A percentile compares a stretch with the other conserved stretches of the same genome.
Evolutionary conservation across 2,888 invertebrate species (phyloP).

Genomic region (Ochropacha duplaris): DNA sequence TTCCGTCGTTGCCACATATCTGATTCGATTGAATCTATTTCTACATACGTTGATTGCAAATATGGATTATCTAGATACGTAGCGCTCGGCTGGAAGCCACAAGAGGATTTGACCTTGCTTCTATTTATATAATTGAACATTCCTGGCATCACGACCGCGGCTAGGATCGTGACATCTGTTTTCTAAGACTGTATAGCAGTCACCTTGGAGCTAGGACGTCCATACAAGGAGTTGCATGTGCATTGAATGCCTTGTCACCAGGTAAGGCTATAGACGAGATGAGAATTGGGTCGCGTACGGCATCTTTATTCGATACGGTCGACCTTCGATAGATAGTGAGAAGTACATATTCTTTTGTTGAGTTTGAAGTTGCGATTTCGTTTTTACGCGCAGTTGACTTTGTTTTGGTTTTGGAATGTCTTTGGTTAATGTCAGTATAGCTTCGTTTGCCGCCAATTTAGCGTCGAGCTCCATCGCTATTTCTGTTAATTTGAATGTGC

Average conservation of each 20-base stretch:
- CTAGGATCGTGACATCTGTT: conserved; percentile 50
- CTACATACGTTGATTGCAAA: conserved; percentile 11
- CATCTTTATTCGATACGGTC: conserved; percentile 12
- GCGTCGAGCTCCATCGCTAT: conserved; percentile 10
- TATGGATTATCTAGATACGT: conserved; percentile 31
- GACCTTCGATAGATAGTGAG: background rate
- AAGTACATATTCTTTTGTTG: background rate
- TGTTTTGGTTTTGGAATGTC: conserved; percentile 13
- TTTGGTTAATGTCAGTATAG: conserved; percentile 23
- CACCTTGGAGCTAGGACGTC: conserved; percentile 43
- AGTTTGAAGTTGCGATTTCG: background rate
- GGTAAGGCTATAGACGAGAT: conserved; percentile 23
- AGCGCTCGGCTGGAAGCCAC: conserved; percentile 32
- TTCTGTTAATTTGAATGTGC: conserved; percentile 14
- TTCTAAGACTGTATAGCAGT: conserved; percentile 27
- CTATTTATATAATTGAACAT: conserved; percentile 60
- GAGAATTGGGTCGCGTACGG: conserved; percentile 22
- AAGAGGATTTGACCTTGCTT: conserved; percentile 53
- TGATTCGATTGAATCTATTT: background rate
- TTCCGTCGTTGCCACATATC: background rate
- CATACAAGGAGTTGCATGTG: conserved; percentile 38
- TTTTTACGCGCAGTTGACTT: conserved; percentile 3
- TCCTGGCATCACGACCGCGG: conserved; percentile 42
- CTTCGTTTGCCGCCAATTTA: conserved; percentile 12
- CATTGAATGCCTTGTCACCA: conserved; percentile 23